Base-by-base conservation (phyloP, 2,888 invertebrate species). In the Heliconius sara region DNA sequence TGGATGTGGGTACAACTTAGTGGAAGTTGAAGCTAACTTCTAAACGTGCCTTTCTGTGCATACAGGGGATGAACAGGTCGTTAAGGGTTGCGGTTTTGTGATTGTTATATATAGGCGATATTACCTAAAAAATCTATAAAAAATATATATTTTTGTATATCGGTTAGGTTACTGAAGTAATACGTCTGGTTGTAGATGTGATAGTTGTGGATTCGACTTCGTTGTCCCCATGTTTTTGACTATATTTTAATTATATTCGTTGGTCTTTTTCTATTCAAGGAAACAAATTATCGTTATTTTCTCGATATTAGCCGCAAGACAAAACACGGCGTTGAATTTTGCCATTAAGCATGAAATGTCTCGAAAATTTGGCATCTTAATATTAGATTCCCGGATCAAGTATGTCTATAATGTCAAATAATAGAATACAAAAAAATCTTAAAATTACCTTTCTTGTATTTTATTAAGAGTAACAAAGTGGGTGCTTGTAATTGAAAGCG, bases 51-150 rank as follows among this genome's bases (percentile, higher is more conserved):
- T 66, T 73, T 52, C 73, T 72, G 57, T 39, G 73, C 73, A 73
- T 57, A 52, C 9, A 34, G 66, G 78, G 78, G 78, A 78, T 78
- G 78, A 78, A 52, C 65, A 65, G 34, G 78, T 78, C 75, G 75
- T 75, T 75, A 75, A 66, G 63, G 75, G 27, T 30, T 75, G 65
- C 75, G 43, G 65, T 73, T n/a, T 73, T 73, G 60, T 25, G 39
- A 25, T 72, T 52, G 71, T 57, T 12, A 27, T 27, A 27, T 27
- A 1, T 27, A 27, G 27, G 27, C 27, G 27, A 72, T 57, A 7
- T 57, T 72, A 57, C 60, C 10, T 27, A 60, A 60, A 60, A 60
- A 60, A 52, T 52, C 0, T 52, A 7, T 52, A 60, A n/a, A 60
- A 60, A n/a, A 57, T 57, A 60, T 60, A 6, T 22, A 19, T 52